These are phyloP conservation scores for Myotis daubentonii DNA, from an alignment of 2,797 vertebrate genomes.

Conservation along the genomic window DNA sequence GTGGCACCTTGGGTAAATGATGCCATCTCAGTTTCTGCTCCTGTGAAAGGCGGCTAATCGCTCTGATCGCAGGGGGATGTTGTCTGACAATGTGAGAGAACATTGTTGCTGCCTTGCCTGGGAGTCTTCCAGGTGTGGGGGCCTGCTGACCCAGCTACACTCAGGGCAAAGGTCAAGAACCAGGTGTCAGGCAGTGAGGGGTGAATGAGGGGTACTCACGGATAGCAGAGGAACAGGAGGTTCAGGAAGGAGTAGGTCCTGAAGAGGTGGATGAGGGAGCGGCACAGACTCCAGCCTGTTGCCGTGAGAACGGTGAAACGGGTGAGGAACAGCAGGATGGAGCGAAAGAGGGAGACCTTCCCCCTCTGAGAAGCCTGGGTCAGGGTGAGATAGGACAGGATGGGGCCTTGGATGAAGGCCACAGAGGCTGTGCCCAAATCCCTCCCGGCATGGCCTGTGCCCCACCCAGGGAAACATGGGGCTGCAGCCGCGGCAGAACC, in stretches of 20 bases:
- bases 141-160: not conserved
- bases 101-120: not conserved
- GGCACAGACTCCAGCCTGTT: slow-evolving; percentile 96
- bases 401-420: slow-evolving; percentile 58
- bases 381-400: slow-evolving; percentile 58
- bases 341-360: slow-evolving; percentile 96
- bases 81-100: not conserved
- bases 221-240: slow-evolving; percentile 98
- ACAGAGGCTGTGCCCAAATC: not conserved
- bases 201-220: slow-evolving; percentile 89
- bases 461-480: slow-evolving; percentile 55
- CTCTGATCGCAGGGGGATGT: not conserved
- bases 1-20: not conserved
- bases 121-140: not conserved
- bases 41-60: not conserved
- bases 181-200: not conserved
- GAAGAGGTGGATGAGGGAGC: slow-evolving; percentile 97
- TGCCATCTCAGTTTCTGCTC: slow-evolving; percentile 21
- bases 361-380: slow-evolving; percentile 95
- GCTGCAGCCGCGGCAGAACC: slow-evolving; percentile 11
- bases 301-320: slow-evolving; percentile 97
- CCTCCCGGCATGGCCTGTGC: slow-evolving; percentile 35
- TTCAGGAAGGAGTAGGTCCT: slow-evolving; percentile 97
- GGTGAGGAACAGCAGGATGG: slow-evolving; percentile 93
- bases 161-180: slow-evolving; percentile 21